A percentile compares a stretch with the other conserved stretches of the same genome.
phyloP scores from a whole-genome alignment of 2,888 invertebrate species.

The Smittia aterrima region DNA sequence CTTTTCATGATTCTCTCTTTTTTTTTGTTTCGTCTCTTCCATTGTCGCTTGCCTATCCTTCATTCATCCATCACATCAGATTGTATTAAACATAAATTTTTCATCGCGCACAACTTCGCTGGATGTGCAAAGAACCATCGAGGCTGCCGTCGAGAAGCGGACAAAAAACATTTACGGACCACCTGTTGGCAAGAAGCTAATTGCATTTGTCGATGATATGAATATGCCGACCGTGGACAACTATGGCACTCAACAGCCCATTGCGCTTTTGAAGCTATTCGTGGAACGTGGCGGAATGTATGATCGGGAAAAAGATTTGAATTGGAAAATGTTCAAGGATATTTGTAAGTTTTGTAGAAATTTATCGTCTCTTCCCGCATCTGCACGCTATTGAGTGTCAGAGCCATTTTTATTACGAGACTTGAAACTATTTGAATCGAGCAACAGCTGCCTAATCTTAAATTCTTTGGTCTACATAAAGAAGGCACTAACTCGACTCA shows the following conservation, averaged over 20 bases:
- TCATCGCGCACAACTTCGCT: slow-evolving; percentile 87
- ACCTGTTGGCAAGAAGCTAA: slow-evolving; percentile 81
- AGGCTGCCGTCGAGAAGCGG: slow-evolving; percentile 83
- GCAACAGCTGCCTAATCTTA: too few species aligned
- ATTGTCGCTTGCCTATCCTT: not conserved
- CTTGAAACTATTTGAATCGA: too few species aligned
- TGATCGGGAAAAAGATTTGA: slow-evolving; percentile 83
- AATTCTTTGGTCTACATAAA: too few species aligned
- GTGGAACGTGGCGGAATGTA: slow-evolving; percentile 87
- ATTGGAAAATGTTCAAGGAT: slow-evolving; percentile 85
- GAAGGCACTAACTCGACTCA: too few species aligned
- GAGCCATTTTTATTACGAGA: too few species aligned
- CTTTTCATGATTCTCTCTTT: not conserved
- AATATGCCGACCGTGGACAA: slow-evolving; percentile 81
- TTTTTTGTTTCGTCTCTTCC: not conserved
- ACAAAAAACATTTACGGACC: slow-evolving; percentile 90
- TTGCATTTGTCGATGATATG: slow-evolving; percentile 91
- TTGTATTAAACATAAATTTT: slow-evolving; percentile 82
- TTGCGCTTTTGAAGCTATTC: slow-evolving; percentile 85
- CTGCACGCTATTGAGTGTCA: too few species aligned
- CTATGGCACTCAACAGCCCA: slow-evolving; percentile 92
- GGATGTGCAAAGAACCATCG: slow-evolving; percentile 85
- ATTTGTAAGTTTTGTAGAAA: slow-evolving; percentile 55
- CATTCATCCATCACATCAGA: slow-evolving; percentile 53
- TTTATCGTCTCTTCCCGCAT: not conserved